Evolutionary conservation across 2,113 vertebrate genomes (phyloP).

Genomic region (Ammodytes marinus): DNA sequence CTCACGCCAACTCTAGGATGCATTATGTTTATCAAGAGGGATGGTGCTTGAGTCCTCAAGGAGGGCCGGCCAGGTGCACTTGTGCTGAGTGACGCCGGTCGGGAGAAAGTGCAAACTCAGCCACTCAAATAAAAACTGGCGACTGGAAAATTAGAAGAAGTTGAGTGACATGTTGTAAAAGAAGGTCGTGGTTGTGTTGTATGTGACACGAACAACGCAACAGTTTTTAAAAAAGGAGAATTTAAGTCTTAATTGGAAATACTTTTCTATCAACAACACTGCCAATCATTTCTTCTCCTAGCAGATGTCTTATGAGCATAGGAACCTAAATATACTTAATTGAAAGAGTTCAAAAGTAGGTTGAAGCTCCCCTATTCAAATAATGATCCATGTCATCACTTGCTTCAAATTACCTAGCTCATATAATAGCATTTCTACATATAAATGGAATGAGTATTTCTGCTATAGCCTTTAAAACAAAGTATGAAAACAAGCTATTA

Average conservation of each 20-base stretch:
- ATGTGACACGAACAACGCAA: neutral
- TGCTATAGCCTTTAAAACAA: no score
- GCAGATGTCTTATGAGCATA: neutral
- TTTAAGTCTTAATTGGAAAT: neutral
- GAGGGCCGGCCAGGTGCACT: slow-evolving; percentile 44
- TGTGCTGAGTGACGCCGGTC: slow-evolving; percentile 20
- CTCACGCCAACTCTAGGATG: slow-evolving; percentile 48
- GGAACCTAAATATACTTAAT: neutral
- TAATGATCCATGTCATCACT: neutral
- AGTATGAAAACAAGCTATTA: no score
- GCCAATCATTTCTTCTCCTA: neutral
- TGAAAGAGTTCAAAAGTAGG: neutral
- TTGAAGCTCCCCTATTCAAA: neutral
- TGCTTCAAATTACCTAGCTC: slow-evolving; percentile 5
- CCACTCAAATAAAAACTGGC: neutral
- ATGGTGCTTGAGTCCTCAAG: slow-evolving; percentile 59
- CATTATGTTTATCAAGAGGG: slow-evolving; percentile 82
- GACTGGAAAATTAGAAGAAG: neutral
- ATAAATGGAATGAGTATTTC: no score
- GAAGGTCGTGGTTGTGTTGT: neutral
- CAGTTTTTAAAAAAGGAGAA: neutral
- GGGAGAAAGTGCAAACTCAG: slow-evolving; percentile 19
- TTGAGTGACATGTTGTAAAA: neutral
- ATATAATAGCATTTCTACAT: neutral
- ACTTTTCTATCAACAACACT: neutral